These are phyloP conservation scores for Syngnathus rostellatus DNA, from an alignment of 2,797 vertebrate genomes.

Conservation along the genomic window DNA sequence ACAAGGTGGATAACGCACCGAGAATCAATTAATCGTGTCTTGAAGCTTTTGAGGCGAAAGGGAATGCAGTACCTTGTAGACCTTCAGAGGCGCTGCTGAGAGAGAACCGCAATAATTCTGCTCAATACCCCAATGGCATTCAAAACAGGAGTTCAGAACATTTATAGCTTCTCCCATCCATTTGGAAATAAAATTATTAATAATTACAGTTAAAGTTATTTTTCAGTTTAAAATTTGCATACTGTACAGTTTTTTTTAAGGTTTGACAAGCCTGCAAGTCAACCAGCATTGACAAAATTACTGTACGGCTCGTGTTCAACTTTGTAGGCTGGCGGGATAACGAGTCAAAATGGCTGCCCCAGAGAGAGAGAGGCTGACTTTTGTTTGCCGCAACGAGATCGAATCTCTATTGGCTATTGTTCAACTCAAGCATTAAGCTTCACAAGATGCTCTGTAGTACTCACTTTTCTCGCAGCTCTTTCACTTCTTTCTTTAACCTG, in stretches of 20 bases:
- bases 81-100: background rate
- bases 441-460: conserved; percentile 65
- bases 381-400: conserved; percentile 18
- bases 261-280: background rate
- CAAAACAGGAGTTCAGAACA: background rate
- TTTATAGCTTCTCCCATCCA: background rate
- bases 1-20: background rate
- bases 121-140: too few species aligned
- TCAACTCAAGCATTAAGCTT: conserved; percentile 13
- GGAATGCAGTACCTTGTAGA: background rate
- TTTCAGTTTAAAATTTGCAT: background rate
- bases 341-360: background rate
- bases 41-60: background rate
- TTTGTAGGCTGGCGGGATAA: background rate
- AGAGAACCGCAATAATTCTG: background rate
- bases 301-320: background rate
- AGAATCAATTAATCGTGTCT: background rate
- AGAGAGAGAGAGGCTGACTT: background rate
- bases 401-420: conserved; percentile 42
- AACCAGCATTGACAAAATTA: background rate
- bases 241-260: background rate
- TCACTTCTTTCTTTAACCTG: conserved; percentile 91
- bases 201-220: background rate
- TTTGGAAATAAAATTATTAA: background rate
- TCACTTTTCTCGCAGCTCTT: conserved; percentile 93